Evolutionary conservation across 1,140 invertebrate species (phyloP).

Genomic region (Rhizoglyphus robini): DNA sequence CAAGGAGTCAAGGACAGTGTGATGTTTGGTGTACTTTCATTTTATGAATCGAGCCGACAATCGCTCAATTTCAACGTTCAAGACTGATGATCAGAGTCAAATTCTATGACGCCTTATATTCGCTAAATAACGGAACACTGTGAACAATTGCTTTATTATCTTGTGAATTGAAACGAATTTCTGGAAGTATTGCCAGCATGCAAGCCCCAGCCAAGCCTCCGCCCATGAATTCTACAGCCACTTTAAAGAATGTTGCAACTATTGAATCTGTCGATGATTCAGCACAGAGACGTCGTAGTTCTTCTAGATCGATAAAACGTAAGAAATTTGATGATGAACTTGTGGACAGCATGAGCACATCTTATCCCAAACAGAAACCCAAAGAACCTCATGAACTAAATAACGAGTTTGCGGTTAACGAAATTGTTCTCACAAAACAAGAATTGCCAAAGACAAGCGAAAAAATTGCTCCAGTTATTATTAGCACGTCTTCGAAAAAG

Average conservation of each 20-base stretch:
- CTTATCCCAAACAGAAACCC: slow-evolving; percentile 21
- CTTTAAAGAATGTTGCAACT: neutral
- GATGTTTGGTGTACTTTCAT: neutral
- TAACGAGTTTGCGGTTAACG: neutral
- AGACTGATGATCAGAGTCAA: too few species aligned
- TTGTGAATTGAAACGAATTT: neutral
- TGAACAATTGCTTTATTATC: too few species aligned
- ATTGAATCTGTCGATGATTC: slow-evolving; percentile 1
- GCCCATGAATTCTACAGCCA: neutral
- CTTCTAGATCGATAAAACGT: slow-evolving; percentile 80
- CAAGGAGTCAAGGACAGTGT: neutral
- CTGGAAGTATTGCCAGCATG: neutral
- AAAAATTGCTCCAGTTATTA: neutral
- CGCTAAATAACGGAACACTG: too few species aligned
- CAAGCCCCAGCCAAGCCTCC: neutral
- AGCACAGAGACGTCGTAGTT: slow-evolving; percentile 42
- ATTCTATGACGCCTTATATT: neutral
- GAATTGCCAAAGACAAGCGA: neutral
- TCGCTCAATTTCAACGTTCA: too few species aligned
- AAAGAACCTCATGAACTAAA: neutral
- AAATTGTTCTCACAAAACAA: neutral
- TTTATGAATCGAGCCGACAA: too few species aligned
- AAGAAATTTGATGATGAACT: slow-evolving; percentile 94
- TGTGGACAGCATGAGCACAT: slow-evolving; percentile 45
- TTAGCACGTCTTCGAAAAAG: neutral